Percentiles rank a stretch among this genome's conserved stretches.
These are phyloP conservation scores for Riptortus pedestris DNA, from an alignment of 1,140 invertebrate genomes.

Conservation along the genomic window DNA sequence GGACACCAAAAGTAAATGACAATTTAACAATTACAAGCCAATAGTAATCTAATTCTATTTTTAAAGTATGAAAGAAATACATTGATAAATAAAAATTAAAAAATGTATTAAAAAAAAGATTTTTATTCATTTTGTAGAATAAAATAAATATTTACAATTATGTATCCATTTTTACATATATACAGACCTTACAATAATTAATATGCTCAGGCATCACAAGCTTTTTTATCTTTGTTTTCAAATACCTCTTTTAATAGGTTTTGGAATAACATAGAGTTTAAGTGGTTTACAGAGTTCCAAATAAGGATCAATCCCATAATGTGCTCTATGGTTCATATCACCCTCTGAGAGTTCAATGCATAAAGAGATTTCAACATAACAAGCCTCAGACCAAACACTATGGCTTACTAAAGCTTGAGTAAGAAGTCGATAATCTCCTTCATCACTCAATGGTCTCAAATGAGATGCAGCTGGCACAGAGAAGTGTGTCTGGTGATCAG, in stretches of 20 bases:
- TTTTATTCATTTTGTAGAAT: too few relatives aligned
- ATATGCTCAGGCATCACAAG: too few relatives aligned
- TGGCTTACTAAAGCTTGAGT: slow-evolving; percentile 82
- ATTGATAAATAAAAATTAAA: too few relatives aligned
- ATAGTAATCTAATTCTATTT: too few relatives aligned
- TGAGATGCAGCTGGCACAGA: slow-evolving; percentile 49
- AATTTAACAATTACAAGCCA: too few relatives aligned
- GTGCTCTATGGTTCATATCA: slow-evolving; percentile 43
- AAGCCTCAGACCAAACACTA: slow-evolving; percentile 79
- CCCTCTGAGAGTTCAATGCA: slow-evolving; percentile 66
- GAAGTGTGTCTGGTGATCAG: slow-evolving; percentile 78
- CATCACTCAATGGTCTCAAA: slow-evolving; percentile 25
- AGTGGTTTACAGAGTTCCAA: slow-evolving; percentile 82
- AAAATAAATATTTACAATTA: too few relatives aligned
- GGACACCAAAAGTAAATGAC: too few relatives aligned
- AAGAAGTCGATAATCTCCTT: slow-evolving; percentile 60
- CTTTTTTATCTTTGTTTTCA: too few relatives aligned
- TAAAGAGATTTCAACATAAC: slow-evolving; percentile 74
- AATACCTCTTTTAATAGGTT: slow-evolving; percentile 78
- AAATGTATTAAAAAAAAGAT: too few relatives aligned
- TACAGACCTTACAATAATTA: too few relatives aligned
- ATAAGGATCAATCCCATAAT: slow-evolving; percentile 47
- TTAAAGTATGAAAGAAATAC: too few relatives aligned
- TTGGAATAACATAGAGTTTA: slow-evolving; percentile 77
- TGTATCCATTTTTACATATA: too few relatives aligned